These are phyloP conservation scores for Temnopleurus reevesii DNA, from an alignment of 53 echinoderm and acorn worm genomes.

Conservation along the genomic window DNA sequence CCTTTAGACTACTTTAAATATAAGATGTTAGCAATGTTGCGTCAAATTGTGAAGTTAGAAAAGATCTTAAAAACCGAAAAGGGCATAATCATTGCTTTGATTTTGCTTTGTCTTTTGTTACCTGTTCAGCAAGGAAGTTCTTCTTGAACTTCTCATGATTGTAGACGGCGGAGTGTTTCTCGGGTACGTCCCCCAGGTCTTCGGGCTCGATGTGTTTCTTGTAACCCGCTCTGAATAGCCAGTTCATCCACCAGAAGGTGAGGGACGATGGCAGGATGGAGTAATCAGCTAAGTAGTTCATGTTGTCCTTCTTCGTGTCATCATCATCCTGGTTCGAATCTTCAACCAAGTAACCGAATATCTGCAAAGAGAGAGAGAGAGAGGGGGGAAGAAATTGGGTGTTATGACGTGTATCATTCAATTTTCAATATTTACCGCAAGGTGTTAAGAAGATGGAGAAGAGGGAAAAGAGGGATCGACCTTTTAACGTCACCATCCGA, in stretches of 20 bases:
- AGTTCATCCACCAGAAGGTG: constrained; percentile 75
- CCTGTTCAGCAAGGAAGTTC: constrained; percentile 63
- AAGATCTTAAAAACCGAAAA: too few relatives aligned
- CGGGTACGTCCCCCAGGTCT: constrained; percentile 62
- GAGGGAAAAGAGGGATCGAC: background rate
- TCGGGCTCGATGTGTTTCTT: constrained; percentile 59
- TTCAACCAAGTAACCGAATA: constrained; percentile 19
- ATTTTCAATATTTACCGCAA: background rate
- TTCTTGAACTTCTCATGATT: constrained; percentile 65
- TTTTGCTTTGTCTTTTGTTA: too few relatives aligned
- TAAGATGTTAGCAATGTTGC: too few relatives aligned
- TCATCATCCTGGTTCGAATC: background rate
- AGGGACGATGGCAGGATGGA: constrained; percentile 46
- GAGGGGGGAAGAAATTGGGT: too few relatives aligned
- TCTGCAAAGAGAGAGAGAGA: background rate
- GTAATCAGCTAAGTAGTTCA: constrained; percentile 62
- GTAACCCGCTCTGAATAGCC: constrained; percentile 68
- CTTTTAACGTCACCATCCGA: too few relatives aligned
- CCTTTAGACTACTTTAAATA: too few relatives aligned
- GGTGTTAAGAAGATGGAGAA: background rate
- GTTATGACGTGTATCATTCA: too few relatives aligned
- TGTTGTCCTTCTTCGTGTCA: constrained; percentile 26
- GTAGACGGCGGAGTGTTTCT: constrained; percentile 52
- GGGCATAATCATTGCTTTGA: too few relatives aligned
- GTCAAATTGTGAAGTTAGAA: too few relatives aligned